Base-by-base conservation (phyloP, 2,888 invertebrate species). In the Barypeithes pellucidus region DNA sequence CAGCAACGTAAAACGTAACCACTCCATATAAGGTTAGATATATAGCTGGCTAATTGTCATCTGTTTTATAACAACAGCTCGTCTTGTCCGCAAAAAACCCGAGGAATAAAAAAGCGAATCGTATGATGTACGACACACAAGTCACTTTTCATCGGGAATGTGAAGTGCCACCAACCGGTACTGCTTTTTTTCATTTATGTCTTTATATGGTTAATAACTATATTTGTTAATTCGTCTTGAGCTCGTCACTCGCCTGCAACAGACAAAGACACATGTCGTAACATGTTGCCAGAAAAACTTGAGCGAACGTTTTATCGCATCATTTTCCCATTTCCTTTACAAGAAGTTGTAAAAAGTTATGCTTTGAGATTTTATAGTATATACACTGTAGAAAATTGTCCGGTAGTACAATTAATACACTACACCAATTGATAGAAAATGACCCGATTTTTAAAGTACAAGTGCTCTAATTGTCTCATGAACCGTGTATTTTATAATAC, bases 191-290 rank as follows among this genome's bases (percentile, higher is more conserved):
- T 66, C 29, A 50, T 11, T 60, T 33, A 39, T 29, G 39, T 67
- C 57, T 68, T 61, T 73, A 67, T 67, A 73, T 60, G 72, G 72
- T 63, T 73, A 73, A 73, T 73, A 73, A 73, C 72, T 73, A 57
- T 73, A 73, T 73, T 73, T 73, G 68, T 39, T 73, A 73, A 72
- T 70, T 54, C 47, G 61, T 62, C 59, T 75, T 66, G 24, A 5
- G 61, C 61, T 61, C 45, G 61, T 61, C 61, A 61, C 24, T 41
- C 29, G 54, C 3, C 14, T 4, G 14, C 45, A 45, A 61, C 61
- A 45, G 29, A 70, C 70, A 70, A 45, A 52, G 70, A 70, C 70
- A 63, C 63, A n/a, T n/a, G n/a, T 29, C 45, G 61, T 61, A 45
- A 41, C 22, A 43, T 41, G 60, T 43, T 41, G 29, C 9, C 41